Conservation (phyloP, 2,888 invertebrate genomes). For the Trichopria drosophilae region DNA sequence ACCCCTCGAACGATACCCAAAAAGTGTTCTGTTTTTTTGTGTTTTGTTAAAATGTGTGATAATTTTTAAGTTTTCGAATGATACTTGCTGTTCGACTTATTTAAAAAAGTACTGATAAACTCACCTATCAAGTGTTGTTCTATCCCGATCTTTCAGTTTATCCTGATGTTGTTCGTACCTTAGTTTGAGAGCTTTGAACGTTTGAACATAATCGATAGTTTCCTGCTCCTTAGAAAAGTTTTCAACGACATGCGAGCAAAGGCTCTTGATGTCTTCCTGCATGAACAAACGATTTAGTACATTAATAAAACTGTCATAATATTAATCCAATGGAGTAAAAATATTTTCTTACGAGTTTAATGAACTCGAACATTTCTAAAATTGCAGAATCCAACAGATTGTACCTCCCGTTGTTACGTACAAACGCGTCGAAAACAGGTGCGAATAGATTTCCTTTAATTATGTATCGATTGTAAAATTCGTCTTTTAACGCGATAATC, state of each 20-base stretch:
- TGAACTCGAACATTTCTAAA: conserved; percentile 98
- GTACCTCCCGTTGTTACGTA: conserved; percentile 95
- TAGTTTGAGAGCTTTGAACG: conserved; percentile 89
- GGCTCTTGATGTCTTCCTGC: conserved; percentile 83
- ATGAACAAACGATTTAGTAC: not conserved
- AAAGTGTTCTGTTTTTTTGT: not conserved
- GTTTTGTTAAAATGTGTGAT: conserved; percentile 2
- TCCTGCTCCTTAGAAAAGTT: conserved; percentile 93
- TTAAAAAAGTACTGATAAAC: conserved; percentile 5
- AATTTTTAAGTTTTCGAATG: not conserved
- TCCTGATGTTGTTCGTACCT: conserved; percentile 92
- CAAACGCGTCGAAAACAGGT: conserved; percentile 94
- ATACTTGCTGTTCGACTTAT: not conserved
- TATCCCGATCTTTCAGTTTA: conserved; percentile 82
- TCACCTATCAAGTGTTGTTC: conserved; percentile 72
- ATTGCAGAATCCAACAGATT: conserved; percentile 98
- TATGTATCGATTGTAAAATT: conserved; percentile 96
- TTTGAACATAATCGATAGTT: conserved; percentile 96
- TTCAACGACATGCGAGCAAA: conserved; percentile 93
- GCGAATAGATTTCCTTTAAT: conserved; percentile 92
- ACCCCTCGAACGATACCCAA: no score
- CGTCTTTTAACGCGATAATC: conserved; percentile 96
- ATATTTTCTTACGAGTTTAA: conserved; percentile 77
- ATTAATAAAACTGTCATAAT: not conserved
- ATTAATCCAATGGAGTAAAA: no score